These are phyloP conservation scores for Vicugna pacos DNA, from an alignment of 2,113 vertebrate genomes.

Conservation along the genomic window DNA sequence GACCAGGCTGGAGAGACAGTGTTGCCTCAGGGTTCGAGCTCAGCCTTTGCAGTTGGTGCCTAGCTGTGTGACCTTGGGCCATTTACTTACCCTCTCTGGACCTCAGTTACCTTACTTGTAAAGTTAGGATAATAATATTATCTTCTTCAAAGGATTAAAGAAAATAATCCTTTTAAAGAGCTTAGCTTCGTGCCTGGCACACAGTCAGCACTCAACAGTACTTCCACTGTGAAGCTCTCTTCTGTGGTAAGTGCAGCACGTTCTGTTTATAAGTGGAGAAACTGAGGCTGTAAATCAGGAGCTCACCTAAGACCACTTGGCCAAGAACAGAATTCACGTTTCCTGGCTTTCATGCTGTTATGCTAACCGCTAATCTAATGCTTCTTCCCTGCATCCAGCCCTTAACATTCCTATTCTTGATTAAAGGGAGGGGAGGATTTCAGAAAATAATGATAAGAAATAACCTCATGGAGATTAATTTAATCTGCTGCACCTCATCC, in stretches of 20 bases:
- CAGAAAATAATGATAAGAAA: constrained; percentile 47
- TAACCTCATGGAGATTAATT: constrained; percentile 36
- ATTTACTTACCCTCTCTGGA: background rate
- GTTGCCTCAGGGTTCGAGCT: background rate
- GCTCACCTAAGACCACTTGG: background rate
- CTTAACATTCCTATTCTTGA: background rate
- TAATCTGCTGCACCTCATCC: constrained; percentile 41
- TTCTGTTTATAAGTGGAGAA: constrained; percentile 29
- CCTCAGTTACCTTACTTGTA: background rate
- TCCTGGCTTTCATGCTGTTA: constrained; percentile 14
- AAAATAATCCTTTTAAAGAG: background rate
- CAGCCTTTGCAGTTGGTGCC: background rate
- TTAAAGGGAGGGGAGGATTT: constrained; percentile 37
- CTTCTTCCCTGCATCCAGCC: background rate
- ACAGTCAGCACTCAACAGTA: background rate
- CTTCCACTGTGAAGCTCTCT: rapidly evolving
- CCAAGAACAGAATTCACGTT: background rate
- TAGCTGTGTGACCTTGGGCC: background rate
- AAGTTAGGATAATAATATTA: background rate
- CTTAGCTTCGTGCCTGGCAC: rapidly evolving
- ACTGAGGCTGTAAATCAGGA: constrained; percentile 31
- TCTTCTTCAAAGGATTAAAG: background rate
- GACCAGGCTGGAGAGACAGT: too few relatives aligned
- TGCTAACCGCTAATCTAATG: constrained; percentile 41
- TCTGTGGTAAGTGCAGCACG: rapidly evolving